phyloP scores from a whole-genome alignment of 2,888 invertebrate genomes.

The Temnothorax ravouxi region DNA sequence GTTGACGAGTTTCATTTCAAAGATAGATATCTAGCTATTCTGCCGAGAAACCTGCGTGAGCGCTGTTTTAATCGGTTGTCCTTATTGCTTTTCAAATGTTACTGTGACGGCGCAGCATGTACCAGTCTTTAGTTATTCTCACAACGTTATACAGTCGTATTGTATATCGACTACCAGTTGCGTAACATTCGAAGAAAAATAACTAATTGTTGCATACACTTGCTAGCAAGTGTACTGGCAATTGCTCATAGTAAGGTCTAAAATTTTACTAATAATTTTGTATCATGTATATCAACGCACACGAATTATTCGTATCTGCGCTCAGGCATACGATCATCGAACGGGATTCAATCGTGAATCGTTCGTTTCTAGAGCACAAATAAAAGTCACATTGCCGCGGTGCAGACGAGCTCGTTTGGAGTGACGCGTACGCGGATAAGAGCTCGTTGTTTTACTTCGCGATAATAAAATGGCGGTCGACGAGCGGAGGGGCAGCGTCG shows the following conservation, averaged over 20 bases:
- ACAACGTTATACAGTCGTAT: neutral
- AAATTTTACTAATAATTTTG: neutral
- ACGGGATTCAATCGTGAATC: constrained; percentile 21
- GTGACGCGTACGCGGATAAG: constrained; percentile 7
- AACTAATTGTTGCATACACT: neutral
- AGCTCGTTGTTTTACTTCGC: constrained; percentile 48
- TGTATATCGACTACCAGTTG: neutral
- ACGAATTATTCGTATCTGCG: neutral
- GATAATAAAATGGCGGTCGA: constrained; percentile 76
- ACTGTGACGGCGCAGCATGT: neutral
- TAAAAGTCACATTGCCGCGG: constrained; percentile 24
- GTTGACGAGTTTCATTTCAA: constrained; percentile 39
- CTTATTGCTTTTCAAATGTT: neutral
- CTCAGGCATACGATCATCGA: neutral
- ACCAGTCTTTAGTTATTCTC: neutral
- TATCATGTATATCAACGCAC: neutral
- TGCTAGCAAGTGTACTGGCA: neutral
- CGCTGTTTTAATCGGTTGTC: neutral
- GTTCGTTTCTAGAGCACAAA: neutral
- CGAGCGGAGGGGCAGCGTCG: constrained; percentile 54
- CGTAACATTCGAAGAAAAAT: neutral
- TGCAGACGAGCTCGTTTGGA: constrained; percentile 18
- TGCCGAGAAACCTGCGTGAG: constrained; percentile 12
- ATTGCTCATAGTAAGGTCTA: neutral
- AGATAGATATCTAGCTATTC: constrained; percentile 35